Evolutionary conservation across 2,888 invertebrate species (phyloP).

Genomic region (Acronicta leporina): DNA sequence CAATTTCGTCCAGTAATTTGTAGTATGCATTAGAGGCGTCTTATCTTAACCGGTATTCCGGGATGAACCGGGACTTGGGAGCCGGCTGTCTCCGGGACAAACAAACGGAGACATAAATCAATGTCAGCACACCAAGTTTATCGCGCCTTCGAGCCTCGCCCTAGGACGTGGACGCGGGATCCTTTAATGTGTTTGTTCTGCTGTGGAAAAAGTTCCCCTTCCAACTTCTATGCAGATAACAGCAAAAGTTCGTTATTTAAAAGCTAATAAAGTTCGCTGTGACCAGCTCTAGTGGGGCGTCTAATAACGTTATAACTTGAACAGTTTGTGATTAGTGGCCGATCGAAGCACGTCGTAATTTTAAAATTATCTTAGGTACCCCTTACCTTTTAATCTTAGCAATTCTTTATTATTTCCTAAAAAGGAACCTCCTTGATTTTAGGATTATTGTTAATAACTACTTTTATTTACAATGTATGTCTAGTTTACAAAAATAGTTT

Average conservation of each 20-base stretch:
- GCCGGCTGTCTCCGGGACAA: constrained; percentile 80
- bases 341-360: constrained; percentile 22
- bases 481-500: too few relatives aligned
- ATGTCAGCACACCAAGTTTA: constrained; percentile 83
- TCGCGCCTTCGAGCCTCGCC: constrained; percentile 77
- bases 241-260: constrained; percentile 57
- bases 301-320: constrained; percentile 44
- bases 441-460: too few relatives aligned
- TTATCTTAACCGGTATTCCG: constrained; percentile 80
- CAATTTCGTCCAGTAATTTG: constrained; percentile 80
- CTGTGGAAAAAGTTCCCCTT: constrained; percentile 64
- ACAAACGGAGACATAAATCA: constrained; percentile 88
- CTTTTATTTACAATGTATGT: too few relatives aligned
- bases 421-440: too few relatives aligned
- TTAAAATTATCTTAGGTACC: constrained; percentile 17
- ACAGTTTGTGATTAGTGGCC: constrained; percentile 29
- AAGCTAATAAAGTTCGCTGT: constrained; percentile 57
- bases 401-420: too few relatives aligned
- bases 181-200: constrained; percentile 84
- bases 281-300: constrained; percentile 26
- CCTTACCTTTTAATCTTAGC: constrained; percentile 1
- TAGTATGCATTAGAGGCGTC: constrained; percentile 77
- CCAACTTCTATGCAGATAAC: constrained; percentile 65
- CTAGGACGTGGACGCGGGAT: constrained; percentile 69
- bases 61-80: constrained; percentile 74